Evolutionary conservation across 2,888 invertebrate genomes (phyloP), one percentile per base, ranked within the genome.

Genomic region (Calameuta filiformis): DNA sequence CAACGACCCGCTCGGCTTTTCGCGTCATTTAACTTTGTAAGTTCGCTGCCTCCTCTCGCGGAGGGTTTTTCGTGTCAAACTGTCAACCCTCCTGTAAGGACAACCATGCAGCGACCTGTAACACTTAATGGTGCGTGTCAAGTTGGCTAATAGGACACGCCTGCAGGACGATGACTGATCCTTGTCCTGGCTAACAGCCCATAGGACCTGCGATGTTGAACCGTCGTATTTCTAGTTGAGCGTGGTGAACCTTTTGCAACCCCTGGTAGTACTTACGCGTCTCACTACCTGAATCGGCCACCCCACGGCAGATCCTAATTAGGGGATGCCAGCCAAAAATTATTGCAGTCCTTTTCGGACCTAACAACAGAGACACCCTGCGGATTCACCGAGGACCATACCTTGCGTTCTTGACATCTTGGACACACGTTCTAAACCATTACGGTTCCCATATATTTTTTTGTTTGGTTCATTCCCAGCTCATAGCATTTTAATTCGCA

Each of bases 61-160:
- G 56, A 15, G 56, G 23, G 3, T 37, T 56, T 56, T 56, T 56
- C 23, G 9, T 56, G 56, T 56, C 56, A 23, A 23, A 56, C 23
- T 23, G 23, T 56, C 56, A 23, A 23, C 56, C 56, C 56, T 71
- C 33, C 31, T 9, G 33, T 31, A 33, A 31, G 33, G 71, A 71
- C 71, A 34, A 1, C 71, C 71, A 34, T 71, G 33, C 34, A 71
- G 33, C 31, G 73, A 77, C 77, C 78, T 77, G 82, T 80, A 35
- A 75, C 79, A 79, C 79, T 83, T 78, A 83, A 82, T 80, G 80
- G 75, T 34, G 79, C 80, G 82, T 77, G 80, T 78, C 79, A 75
- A 76, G 73, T 75, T 73, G 75, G 79, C 77, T 83, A 82, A 82
- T 83, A 80, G 81, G 77, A 77, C 78, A 78, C 56, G 79, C 69